Percentiles rank a stretch among this genome's conserved stretches.
These are phyloP conservation scores for Rhagonycha fulva DNA, from an alignment of 2,888 invertebrate species.

Conservation along the genomic window DNA sequence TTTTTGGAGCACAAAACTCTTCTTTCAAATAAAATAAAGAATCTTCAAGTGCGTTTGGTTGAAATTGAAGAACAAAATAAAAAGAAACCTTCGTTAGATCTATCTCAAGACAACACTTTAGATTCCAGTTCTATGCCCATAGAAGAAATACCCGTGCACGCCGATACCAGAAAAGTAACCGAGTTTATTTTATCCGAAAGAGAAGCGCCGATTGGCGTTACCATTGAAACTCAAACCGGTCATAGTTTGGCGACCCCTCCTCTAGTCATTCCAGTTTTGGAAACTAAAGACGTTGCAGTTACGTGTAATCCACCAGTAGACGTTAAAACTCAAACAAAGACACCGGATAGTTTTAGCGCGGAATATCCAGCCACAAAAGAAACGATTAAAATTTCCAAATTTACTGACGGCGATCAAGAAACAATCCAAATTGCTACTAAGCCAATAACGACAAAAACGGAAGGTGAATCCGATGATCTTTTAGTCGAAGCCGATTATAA, in stretches of 20 bases:
- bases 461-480: conserved; percentile 62
- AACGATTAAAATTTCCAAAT: conserved; percentile 70
- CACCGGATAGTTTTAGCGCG: conserved; percentile 42
- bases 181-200: conserved; percentile 37
- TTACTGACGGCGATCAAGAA: conserved; percentile 66
- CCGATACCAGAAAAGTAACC: conserved; percentile 37
- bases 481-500: conserved; percentile 74
- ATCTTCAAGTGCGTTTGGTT: conserved; percentile 57
- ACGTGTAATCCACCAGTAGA: conserved; percentile 61
- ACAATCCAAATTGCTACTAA: conserved; percentile 74
- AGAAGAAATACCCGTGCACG: conserved; percentile 59
- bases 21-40: conserved; percentile 59
- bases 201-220: conserved; percentile 42
- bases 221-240: conserved; percentile 72
- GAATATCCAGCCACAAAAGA: conserved; percentile 61
- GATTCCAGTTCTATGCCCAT: conserved; percentile 75
- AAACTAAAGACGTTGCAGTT: conserved; percentile 59
- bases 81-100: conserved; percentile 51
- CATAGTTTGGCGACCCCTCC: conserved; percentile 59
- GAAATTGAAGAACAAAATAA: conserved; percentile 43
- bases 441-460: conserved; percentile 58
- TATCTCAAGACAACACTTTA: conserved; percentile 64
- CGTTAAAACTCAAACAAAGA: conserved; percentile 62
- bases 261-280: conserved; percentile 31
- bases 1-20: conserved; percentile 66